Base-by-base conservation (phyloP, 2,888 invertebrate species). In the Hyalella azteca region DNA sequence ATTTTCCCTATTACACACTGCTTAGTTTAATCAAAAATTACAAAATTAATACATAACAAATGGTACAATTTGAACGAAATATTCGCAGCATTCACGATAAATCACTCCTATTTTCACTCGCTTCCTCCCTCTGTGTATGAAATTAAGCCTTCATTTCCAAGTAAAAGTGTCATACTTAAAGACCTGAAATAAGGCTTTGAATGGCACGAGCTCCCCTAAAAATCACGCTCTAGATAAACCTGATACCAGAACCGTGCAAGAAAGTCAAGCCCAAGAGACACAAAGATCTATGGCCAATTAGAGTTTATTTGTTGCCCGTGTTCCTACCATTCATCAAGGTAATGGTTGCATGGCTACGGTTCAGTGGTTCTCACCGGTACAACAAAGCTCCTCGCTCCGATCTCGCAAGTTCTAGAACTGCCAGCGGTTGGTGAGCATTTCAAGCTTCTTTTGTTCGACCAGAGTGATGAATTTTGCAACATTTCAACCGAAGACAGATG, bases 391-490 rank as follows among this genome's bases (percentile, higher is more conserved):
- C 66, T 36, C 36, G 66, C 36, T 66, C 36, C 66, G 32, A 66
- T 36, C 66, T 66, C 29, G n/a, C n/a, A 66, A 19, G 66, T 66
- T 66, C 66, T 36, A 29, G 66, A 66, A 66, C 7, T 36, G 66
- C 36, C 66, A 66, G 66, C 66, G 66, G 36, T 7, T 19, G 66
- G 36, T 66, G 66, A 32, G 66, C 66, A 66, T 66, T 66, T 66
- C 66, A 66, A 36, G 66, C 11, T 66, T 22, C 66, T 66, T 66
- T 66, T 66, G 66, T 66, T 66, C 29, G 36, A n/a, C 7, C 36
- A 36, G 59, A 59, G 66, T 66, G 66, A 66, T 66, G 66, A 66
- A 66, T 66, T 66, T 36, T 66, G 36, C 66, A 66, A 36, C 66
- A 66, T 66, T 66, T 66, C 66, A 4, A 66, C 29, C 66, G 13